Evolutionary conservation across 2,113 vertebrate species (phyloP).

Genomic region (Cyphomyrus discorhynchus): DNA sequence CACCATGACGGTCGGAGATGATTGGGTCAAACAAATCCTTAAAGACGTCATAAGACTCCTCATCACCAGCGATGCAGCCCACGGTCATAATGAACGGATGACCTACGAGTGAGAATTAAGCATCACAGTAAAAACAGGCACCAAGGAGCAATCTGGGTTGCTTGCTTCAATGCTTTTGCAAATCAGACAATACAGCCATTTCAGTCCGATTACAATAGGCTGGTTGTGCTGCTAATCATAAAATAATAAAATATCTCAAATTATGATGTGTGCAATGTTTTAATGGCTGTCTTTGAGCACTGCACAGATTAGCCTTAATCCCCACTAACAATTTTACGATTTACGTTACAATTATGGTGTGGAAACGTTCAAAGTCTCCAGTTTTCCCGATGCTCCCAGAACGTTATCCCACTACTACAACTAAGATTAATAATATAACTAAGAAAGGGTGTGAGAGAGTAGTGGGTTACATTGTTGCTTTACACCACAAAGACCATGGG

Average conservation of each 20-base stretch:
- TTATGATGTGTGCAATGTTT: not conserved
- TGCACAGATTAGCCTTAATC: not conserved
- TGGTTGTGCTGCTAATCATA: not conserved
- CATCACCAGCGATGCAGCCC: conserved; percentile 83
- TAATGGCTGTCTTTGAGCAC: not conserved
- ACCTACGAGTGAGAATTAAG: conserved; percentile 48
- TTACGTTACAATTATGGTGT: not conserved
- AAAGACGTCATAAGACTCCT: conserved; percentile 77
- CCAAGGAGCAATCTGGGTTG: not conserved
- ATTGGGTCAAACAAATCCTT: conserved; percentile 82
- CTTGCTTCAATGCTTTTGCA: not conserved
- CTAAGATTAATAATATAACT: not conserved
- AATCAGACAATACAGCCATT: not conserved
- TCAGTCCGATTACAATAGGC: not conserved
- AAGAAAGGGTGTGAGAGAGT: not conserved
- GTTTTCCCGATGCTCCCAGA: not conserved
- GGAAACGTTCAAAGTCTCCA: not conserved
- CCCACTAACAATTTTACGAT: not conserved
- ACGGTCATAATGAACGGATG: conserved; percentile 96
- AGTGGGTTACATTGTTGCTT: not conserved
- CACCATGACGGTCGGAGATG: conserved; percentile 83
- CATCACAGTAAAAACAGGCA: not conserved
- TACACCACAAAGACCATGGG: not conserved
- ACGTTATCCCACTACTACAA: not conserved
- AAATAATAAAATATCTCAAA: not conserved